Conservation (phyloP, 2,113 vertebrate species). For the Colossoma macropomum region DNA sequence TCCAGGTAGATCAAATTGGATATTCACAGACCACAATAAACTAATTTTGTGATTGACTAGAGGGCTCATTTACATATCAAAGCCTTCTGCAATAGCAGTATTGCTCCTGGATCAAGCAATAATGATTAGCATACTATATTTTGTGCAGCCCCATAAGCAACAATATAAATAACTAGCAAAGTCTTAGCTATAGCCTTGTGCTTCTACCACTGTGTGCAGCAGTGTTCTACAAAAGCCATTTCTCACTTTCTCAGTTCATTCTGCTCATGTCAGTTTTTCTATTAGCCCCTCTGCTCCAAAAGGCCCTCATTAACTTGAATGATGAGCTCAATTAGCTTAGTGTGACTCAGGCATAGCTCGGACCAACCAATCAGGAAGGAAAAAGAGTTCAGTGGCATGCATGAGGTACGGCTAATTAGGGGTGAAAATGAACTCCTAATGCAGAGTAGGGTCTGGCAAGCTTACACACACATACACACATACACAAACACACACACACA, state of each 20-base stretch:
- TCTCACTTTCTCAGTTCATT: constrained; percentile 12
- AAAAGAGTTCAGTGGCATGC: constrained; percentile 54
- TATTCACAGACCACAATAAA: background rate
- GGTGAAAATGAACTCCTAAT: constrained; percentile 66
- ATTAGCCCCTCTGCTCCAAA: constrained; percentile 29
- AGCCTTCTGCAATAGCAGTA: no score
- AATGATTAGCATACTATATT: background rate
- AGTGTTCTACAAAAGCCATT: background rate
- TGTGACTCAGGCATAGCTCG: constrained; percentile 50
- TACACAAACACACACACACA: constrained; percentile 21
- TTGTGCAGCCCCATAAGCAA: background rate
- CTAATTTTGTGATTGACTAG: background rate
- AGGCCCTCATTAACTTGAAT: constrained; percentile 65
- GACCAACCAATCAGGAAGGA: constrained; percentile 63
- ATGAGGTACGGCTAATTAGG: constrained; percentile 67
- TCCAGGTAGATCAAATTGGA: no score
- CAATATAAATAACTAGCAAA: background rate
- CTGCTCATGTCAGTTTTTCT: constrained; percentile 25
- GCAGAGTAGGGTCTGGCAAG: constrained; percentile 35
- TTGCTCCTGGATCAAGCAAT: no score
- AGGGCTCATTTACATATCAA: no score
- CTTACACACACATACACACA: constrained; percentile 20
- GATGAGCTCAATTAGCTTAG: constrained; percentile 68
- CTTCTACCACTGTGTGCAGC: background rate
- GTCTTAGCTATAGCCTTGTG: background rate